A percentile compares a stretch with the other conserved stretches of the same genome.
Evolutionary conservation across 1,140 invertebrate species (phyloP).

Genomic region (Dufourea novaeangliae): DNA sequence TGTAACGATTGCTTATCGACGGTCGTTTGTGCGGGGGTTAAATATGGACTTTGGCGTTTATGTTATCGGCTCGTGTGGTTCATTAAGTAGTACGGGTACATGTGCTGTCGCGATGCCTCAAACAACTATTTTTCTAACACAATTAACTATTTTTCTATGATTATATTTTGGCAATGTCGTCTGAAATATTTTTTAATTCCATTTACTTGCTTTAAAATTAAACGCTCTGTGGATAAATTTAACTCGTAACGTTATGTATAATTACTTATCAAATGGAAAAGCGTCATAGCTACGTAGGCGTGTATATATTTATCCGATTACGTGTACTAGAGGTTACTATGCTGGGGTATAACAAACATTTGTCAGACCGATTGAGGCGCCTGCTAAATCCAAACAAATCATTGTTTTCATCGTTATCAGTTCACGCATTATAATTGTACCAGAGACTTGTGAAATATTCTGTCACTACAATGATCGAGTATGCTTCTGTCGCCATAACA

Average conservation of each 20-base stretch:
- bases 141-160: no score
- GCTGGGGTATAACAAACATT: background rate
- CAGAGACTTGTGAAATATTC: background rate
- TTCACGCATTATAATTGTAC: background rate
- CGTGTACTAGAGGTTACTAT: background rate
- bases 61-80: constrained; percentile 24
- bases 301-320: background rate
- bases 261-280: constrained; percentile 13
- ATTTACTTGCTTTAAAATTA: no score
- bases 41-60: background rate
- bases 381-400: background rate
- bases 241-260: background rate
- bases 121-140: no score
- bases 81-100: constrained; percentile 12
- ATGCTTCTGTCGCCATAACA: background rate
- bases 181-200: no score
- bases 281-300: background rate
- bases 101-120: no score
- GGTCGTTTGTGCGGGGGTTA: background rate
- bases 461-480: background rate
- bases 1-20: background rate
- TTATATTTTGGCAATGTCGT: no score
- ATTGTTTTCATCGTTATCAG: background rate
- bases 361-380: background rate
- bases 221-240: background rate